Conservation (phyloP, 2,888 invertebrate species). For the Fissipunctia ypsillon region DNA sequence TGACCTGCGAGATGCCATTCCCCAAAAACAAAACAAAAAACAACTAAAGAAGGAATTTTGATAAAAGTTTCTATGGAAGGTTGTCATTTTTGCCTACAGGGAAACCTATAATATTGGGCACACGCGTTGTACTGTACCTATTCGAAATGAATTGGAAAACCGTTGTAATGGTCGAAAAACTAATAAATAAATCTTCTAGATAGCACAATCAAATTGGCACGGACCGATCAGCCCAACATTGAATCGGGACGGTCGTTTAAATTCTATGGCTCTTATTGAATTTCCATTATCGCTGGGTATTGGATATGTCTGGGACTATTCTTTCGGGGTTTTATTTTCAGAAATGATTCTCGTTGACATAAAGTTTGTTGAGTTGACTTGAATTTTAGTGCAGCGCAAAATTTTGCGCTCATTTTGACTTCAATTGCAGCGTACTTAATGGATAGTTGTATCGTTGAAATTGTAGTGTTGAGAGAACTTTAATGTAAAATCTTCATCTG, state of each 20-base stretch:
- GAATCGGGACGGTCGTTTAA: conserved; percentile 39
- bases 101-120: too few species aligned
- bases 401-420: background rate
- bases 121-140: too few species aligned
- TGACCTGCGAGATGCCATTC: too few species aligned
- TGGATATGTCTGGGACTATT: conserved; percentile 25
- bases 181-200: conserved; percentile 32
- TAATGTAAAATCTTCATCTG: conserved; percentile 15
- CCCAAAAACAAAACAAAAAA: too few species aligned
- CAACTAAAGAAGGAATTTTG: too few species aligned
- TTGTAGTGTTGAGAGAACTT: background rate
- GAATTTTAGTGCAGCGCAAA: background rate
- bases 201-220: conserved; percentile 28
- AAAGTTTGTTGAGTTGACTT: background rate
- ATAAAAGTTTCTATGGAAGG: too few species aligned
- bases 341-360: background rate
- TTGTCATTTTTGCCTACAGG: too few species aligned
- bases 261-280: conserved; percentile 47
- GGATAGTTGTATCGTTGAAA: background rate
- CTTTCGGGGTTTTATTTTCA: conserved; percentile 23
- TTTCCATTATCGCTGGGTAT: conserved; percentile 45
- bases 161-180: background rate
- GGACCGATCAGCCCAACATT: conserved; percentile 40
- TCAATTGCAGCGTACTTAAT: background rate
- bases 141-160: background rate